Conservation (phyloP, 2,797 vertebrate species). For the Capromys pilorides region DNA sequence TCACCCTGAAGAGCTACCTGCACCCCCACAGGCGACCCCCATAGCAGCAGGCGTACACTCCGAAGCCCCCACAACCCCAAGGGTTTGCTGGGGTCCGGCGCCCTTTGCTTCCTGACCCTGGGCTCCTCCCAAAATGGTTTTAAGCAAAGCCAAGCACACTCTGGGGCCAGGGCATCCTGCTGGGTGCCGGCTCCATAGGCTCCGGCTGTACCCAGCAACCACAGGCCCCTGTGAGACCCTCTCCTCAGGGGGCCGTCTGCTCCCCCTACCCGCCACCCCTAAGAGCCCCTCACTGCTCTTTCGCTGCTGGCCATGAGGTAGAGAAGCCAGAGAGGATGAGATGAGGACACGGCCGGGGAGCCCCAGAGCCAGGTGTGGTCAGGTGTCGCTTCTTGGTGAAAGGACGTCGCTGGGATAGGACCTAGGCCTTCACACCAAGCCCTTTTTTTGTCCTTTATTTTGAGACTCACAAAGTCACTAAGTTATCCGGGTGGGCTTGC, state of each 20-base stretch:
- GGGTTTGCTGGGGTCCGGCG: not conserved
- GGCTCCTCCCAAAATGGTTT: not conserved
- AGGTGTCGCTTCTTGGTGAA: not conserved
- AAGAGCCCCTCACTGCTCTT: not conserved
- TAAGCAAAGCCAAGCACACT: not conserved
- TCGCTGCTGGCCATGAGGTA: fast-evolving
- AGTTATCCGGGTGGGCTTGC: not conserved
- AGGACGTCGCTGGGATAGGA: not conserved
- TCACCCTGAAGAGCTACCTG: too few relatives aligned
- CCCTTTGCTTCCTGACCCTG: not conserved
- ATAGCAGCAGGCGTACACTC: fast-evolving
- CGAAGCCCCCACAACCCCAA: not conserved
- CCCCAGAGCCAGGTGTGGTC: not conserved
- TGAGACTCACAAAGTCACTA: not conserved
- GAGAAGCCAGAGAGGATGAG: not conserved
- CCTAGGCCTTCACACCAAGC: not conserved
- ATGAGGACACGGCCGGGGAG: fast-evolving
- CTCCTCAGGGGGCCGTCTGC: not conserved
- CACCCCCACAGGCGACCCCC: fast-evolving
- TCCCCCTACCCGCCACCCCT: not conserved
- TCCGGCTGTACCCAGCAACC: not conserved
- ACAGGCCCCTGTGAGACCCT: not conserved
- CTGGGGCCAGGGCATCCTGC: too few relatives aligned
- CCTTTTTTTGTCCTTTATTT: not conserved
- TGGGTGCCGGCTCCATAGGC: fast-evolving